Conservation (phyloP, 2,888 invertebrate species). For the Heteromurus nitidus region DNA sequence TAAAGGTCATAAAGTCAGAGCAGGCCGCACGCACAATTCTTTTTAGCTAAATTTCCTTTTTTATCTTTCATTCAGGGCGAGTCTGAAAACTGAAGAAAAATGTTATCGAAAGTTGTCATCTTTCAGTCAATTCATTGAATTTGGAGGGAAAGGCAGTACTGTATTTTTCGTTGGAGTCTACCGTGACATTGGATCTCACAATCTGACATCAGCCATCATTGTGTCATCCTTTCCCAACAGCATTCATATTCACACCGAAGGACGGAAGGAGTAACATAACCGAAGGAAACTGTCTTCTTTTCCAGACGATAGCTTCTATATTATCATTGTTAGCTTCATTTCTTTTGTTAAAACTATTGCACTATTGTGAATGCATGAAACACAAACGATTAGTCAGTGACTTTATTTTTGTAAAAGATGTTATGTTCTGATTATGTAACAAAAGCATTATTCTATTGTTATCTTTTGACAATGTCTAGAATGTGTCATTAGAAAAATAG, state of each 20-base stretch:
- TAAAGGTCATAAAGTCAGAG: conserved; percentile 12
- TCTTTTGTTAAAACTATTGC: too few relatives aligned
- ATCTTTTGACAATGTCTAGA: background rate
- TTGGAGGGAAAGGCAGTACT: background rate
- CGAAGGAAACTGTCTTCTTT: too few relatives aligned
- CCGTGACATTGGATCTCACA: background rate
- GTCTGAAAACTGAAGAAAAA: background rate
- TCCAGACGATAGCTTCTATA: too few relatives aligned
- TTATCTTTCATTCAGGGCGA: background rate
- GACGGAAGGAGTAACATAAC: too few relatives aligned
- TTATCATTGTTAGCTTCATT: too few relatives aligned
- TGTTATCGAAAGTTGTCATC: background rate
- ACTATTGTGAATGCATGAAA: too few relatives aligned
- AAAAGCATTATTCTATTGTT: background rate
- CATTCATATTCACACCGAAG: too few relatives aligned
- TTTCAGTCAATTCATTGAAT: background rate
- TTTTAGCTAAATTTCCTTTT: background rate
- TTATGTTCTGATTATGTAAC: background rate
- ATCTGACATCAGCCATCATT: conserved; percentile 5
- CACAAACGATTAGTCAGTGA: background rate
- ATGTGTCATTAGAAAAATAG: too few relatives aligned
- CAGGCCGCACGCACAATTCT: background rate
- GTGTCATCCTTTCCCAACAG: background rate
- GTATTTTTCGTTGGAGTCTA: too few relatives aligned
- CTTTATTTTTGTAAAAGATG: background rate